A percentile compares a stretch with the other conserved stretches of the same genome.
These are phyloP conservation scores for Anguilla marmorata DNA, from an alignment of 2,797 vertebrate genomes.

Conservation along the genomic window DNA sequence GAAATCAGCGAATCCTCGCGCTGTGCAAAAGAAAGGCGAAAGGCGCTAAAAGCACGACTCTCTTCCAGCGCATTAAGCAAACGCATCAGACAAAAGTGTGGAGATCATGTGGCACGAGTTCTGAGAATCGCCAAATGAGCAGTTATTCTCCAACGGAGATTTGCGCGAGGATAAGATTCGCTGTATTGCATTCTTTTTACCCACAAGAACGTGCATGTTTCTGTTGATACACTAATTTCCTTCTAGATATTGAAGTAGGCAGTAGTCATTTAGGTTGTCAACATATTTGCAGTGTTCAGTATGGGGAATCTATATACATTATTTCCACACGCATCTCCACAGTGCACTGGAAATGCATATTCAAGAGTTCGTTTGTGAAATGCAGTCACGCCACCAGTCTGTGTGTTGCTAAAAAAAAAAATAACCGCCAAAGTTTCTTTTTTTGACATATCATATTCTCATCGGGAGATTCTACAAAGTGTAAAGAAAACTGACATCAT, in stretches of 20 bases:
- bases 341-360: background rate
- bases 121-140: background rate
- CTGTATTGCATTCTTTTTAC: background rate
- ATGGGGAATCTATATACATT: background rate
- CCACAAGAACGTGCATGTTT: background rate
- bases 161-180: background rate
- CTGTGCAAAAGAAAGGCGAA: background rate
- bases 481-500: background rate
- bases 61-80: background rate
- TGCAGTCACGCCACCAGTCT: background rate
- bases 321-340: background rate
- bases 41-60: background rate
- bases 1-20: background rate
- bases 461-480: background rate
- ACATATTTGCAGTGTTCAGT: background rate
- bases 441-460: background rate
- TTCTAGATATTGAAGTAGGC: too few species aligned
- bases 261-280: too few species aligned
- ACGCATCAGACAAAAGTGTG: background rate
- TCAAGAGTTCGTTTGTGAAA: background rate
- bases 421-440: background rate
- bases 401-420: background rate
- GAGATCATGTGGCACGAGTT: background rate
- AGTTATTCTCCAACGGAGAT: background rate
- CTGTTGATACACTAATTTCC: background rate